Evolutionary conservation across 2,888 invertebrate genomes (phyloP), one percentile per base, ranked within the genome.

Genomic region (Cinara cedri): DNA sequence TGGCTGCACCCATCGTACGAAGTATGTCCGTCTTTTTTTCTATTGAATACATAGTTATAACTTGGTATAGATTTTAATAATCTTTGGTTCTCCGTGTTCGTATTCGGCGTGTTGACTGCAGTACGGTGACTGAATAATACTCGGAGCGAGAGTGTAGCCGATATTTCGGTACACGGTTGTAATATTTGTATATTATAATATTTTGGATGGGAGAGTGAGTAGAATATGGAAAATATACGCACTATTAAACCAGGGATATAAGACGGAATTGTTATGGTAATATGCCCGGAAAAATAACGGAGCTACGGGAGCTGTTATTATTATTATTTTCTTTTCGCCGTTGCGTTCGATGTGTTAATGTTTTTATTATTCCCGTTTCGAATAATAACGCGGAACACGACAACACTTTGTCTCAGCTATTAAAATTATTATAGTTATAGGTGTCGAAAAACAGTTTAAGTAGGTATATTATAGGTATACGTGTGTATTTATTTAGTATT

Each of bases 261-360:
- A 72, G 60, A 72, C 49, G 9, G 34, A 49, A 72, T 72, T 19
- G 46, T 62, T 62, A 72, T 72, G 57, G 72, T 60, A 60, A 62
- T 72, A 49, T 11, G 60, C n/a, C n/a, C 19, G n/a, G 24, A 1
- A 60, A 72, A 72, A 26, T 46, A 26, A 60, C 26, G 3, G 49
- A 8, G 6, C 8, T 1, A 55, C 0, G 16, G 24, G 46, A 44
- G 19, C 26, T 24, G 14, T 72, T 62, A 62, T 34, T n/a, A 46
- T 19, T 24, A 16, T 11, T 24, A 1, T 66, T 16, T 70, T 42
- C 14, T 70, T 21, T 55, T 13, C n/a, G n/a, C 34, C 34, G 34
- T 34, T 34, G 34, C 3, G 65, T 21, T 10, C n/a, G 16, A 16
- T 2, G 11, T 8, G 6, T 49, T 8, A 3, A 26, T 9, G n/a